phyloP scores from a whole-genome alignment of 1,140 invertebrate species.

The Lineus longissimus region DNA sequence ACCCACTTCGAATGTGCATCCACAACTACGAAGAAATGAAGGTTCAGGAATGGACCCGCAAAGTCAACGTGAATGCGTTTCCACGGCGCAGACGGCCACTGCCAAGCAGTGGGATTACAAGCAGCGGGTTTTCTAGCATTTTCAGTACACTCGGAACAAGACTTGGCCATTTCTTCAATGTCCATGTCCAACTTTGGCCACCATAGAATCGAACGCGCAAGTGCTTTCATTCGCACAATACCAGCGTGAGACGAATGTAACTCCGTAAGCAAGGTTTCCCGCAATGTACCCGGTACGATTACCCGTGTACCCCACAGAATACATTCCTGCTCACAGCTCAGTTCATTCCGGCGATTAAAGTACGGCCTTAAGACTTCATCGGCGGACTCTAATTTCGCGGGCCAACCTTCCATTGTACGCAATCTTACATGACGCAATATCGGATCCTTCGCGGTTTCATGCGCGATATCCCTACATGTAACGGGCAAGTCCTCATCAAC shows the following conservation, averaged over 20 bases:
- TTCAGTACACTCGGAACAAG: constrained; percentile 50
- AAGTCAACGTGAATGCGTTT: constrained; percentile 49
- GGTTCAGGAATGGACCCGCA: constrained; percentile 45
- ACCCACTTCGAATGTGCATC: constrained; percentile 55
- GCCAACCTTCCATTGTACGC: not conserved
- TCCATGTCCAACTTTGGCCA: constrained; percentile 55
- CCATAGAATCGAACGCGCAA: constrained; percentile 55
- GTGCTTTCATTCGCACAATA: constrained; percentile 56
- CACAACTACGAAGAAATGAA: constrained; percentile 52
- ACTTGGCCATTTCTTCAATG: constrained; percentile 46
- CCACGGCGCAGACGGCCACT: constrained; percentile 41
- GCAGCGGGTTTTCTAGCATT: constrained; percentile 20
- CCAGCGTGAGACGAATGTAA: constrained; percentile 56
- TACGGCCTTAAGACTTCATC: not conserved
- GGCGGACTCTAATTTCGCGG: not conserved
- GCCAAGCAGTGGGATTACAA: constrained; percentile 39
- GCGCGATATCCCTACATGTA: not conserved
- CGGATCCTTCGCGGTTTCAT: not conserved
- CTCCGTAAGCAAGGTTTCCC: constrained; percentile 41
- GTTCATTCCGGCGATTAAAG: constrained; percentile 1
- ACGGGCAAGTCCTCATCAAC: no score
- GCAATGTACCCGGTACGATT: constrained; percentile 49
- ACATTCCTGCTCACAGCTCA: constrained; percentile 6
- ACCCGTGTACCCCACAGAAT: constrained; percentile 10
- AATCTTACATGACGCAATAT: not conserved